These are phyloP conservation scores for Oreochromis mossambicus DNA, from an alignment of 2,797 vertebrate species.

Conservation along the genomic window DNA sequence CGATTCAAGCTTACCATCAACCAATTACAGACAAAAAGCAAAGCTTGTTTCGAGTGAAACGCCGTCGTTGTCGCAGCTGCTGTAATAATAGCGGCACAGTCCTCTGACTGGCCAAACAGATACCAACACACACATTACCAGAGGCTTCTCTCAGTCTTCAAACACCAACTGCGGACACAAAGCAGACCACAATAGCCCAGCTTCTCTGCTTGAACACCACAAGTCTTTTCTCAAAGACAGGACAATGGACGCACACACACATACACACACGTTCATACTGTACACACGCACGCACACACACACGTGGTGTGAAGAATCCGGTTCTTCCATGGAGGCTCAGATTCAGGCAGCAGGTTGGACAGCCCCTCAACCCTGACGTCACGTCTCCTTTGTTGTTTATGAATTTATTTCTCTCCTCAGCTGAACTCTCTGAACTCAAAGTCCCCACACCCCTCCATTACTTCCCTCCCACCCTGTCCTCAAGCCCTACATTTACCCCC, in stretches of 20 bases:
- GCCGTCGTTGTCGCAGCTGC: neutral
- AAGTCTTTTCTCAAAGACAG: slow-evolving; percentile 54
- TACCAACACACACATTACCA: neutral
- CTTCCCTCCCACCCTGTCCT: slow-evolving; percentile 50
- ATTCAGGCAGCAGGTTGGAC: slow-evolving; percentile 75
- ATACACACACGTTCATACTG: slow-evolving; percentile 43
- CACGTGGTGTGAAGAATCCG: slow-evolving; percentile 56
- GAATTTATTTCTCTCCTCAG: slow-evolving; percentile 79
- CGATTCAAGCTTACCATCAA: neutral
- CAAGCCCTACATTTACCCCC: slow-evolving; percentile 64
- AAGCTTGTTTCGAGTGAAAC: neutral
- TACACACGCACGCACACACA: slow-evolving; percentile 37
- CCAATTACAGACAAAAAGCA: neutral
- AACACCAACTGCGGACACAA: slow-evolving; percentile 54
- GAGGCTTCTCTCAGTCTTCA: slow-evolving; percentile 38
- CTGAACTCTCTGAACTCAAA: slow-evolving; percentile 74
- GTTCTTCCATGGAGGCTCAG: slow-evolving; percentile 62
- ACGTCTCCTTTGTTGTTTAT: slow-evolving; percentile 81
- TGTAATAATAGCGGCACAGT: slow-evolving; percentile 18
- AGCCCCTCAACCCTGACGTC: slow-evolving; percentile 75
- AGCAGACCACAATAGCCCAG: slow-evolving; percentile 62
- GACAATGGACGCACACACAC: slow-evolving; percentile 37
- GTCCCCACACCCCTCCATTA: slow-evolving; percentile 1
- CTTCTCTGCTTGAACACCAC: slow-evolving; percentile 58
- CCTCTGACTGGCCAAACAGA: slow-evolving; percentile 17